Evolutionary conservation across 2,113 vertebrate genomes (phyloP).

Genomic region (human): GRCh38 chr6:64872001-64872500

Average conservation of each 20-base stretch:
- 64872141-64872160: background rate
- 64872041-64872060: background rate
- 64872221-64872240: background rate
- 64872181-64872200: background rate
- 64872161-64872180: background rate
- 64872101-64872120: background rate
- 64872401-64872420: background rate
- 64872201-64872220: background rate
- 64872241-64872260: background rate
- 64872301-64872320: background rate
- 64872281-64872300: background rate
- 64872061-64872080: background rate
- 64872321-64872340: background rate
- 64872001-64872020: background rate
- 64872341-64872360: background rate
- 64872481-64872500: background rate
- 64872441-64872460: background rate
- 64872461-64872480: background rate
- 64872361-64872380: background rate
- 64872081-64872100: background rate
- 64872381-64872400: background rate
- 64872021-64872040: fast-evolving
- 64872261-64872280: background rate
- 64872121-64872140: background rate
- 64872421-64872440: background rate